These are phyloP conservation scores for Gryllus longicercus DNA, from an alignment of 2,888 invertebrate genomes.

Conservation along the genomic window DNA sequence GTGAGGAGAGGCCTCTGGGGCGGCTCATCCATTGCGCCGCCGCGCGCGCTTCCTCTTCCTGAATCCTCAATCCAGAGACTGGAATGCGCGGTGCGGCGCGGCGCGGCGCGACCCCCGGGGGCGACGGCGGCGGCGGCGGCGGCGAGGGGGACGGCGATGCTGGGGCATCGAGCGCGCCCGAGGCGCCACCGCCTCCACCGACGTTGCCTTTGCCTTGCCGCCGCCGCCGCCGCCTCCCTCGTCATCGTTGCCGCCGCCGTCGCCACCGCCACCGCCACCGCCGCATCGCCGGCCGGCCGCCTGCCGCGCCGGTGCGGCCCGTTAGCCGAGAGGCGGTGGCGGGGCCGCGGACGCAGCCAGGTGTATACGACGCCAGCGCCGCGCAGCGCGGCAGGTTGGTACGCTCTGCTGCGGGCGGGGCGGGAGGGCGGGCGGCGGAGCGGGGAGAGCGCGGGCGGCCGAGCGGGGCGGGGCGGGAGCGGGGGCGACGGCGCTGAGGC, in stretches of 20 bases:
- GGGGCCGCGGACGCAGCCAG: background rate
- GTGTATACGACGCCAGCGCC: background rate
- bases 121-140: background rate
- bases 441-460: background rate
- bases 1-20: no score
- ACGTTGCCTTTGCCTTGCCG: background rate
- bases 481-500: background rate
- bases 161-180: background rate
- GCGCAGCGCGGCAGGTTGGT: background rate
- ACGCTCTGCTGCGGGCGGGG: background rate
- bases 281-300: background rate
- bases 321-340: background rate
- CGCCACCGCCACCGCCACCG: background rate
- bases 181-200: background rate
- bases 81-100: background rate
- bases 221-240: background rate
- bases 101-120: background rate
- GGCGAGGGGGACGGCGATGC: background rate
- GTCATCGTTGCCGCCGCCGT: background rate
- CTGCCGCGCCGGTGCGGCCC: background rate
- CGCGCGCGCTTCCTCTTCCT: slow-evolving; percentile 6
- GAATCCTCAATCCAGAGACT: background rate
- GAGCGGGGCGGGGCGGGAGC: background rate
- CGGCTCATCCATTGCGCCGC: background rate
- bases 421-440: background rate